phyloP scores from a whole-genome alignment of 2,113 vertebrate species.

The Donacobius atricapilla region DNA sequence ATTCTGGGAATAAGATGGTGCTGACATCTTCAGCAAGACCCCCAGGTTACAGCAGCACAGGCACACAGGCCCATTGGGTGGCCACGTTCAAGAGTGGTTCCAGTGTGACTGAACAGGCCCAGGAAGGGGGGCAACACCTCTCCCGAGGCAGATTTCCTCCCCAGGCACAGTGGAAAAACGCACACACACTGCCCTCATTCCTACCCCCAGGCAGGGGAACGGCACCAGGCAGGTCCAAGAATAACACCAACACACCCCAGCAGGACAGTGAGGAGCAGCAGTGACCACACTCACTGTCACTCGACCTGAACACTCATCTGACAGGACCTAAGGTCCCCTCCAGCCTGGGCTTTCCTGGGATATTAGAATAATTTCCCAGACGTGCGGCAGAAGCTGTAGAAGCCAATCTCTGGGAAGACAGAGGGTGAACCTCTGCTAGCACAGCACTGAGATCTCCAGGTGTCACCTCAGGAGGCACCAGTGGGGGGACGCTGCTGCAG shows the following conservation, averaged over 20 bases:
- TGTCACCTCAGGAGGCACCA: not conserved
- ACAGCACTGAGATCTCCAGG: not conserved
- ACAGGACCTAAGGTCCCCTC: not conserved
- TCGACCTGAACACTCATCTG: fast-evolving
- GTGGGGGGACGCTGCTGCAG: not conserved
- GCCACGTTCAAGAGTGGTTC: fast-evolving
- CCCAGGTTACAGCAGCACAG: not conserved
- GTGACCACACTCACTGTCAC: not conserved
- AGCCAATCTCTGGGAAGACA: not conserved
- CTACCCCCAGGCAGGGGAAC: not conserved
- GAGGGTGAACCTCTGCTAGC: not conserved
- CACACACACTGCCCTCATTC: not conserved
- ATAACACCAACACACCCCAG: not conserved
- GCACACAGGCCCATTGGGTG: fast-evolving
- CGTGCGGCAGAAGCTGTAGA: not conserved
- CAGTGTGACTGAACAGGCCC: not conserved
- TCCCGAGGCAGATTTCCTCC: not conserved
- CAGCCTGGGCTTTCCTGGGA: fast-evolving
- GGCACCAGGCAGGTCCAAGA: not conserved
- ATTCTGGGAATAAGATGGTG: not conserved
- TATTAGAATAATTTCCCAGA: not conserved
- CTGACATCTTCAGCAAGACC: not conserved
- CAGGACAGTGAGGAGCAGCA: not conserved
- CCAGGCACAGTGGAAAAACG: not conserved
- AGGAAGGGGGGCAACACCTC: not conserved